These are phyloP conservation scores for Zaprionus kolodkinae DNA, from an alignment of 1,140 invertebrate species.

Conservation along the genomic window DNA sequence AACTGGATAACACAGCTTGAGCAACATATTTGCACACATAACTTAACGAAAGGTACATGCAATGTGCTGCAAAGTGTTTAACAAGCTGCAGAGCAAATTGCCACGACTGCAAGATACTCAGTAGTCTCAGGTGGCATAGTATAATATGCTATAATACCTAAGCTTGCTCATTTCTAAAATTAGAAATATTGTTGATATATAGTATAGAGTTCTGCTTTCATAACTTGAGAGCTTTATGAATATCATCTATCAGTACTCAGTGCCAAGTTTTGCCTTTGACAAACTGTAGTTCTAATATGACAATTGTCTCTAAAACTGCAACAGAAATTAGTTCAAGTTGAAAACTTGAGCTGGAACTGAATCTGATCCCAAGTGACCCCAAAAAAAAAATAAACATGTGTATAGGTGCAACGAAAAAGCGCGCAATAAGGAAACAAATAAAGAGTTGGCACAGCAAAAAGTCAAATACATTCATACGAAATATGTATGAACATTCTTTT, in stretches of 20 bases:
- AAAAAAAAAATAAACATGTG: slow-evolving; percentile 1
- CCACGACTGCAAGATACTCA: neutral
- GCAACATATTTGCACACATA: neutral
- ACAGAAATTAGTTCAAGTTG: slow-evolving; percentile 14
- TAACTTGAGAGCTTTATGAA: neutral
- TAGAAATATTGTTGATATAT: neutral
- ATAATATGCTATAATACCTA: no score
- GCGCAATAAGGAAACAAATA: slow-evolving; percentile 9
- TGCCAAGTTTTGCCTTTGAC: neutral
- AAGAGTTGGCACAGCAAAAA: slow-evolving; percentile 16
- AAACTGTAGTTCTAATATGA: neutral
- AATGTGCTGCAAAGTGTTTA: neutral
- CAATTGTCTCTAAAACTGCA: slow-evolving; percentile 7
- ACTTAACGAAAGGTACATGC: neutral
- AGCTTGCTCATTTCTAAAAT: no score
- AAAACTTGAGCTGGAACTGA: slow-evolving; percentile 11
- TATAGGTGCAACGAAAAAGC: slow-evolving; percentile 9
- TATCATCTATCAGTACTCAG: neutral
- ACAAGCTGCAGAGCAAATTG: neutral
- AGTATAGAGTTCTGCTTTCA: no score
- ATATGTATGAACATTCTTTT: slow-evolving; percentile 33
- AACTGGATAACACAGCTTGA: neutral
- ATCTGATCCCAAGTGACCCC: slow-evolving; percentile 20
- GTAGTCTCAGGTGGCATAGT: neutral
- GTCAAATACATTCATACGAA: neutral